These are phyloP conservation scores for Acestrorhynchus altus DNA, from an alignment of 2,797 vertebrate species.

Conservation along the genomic window DNA sequence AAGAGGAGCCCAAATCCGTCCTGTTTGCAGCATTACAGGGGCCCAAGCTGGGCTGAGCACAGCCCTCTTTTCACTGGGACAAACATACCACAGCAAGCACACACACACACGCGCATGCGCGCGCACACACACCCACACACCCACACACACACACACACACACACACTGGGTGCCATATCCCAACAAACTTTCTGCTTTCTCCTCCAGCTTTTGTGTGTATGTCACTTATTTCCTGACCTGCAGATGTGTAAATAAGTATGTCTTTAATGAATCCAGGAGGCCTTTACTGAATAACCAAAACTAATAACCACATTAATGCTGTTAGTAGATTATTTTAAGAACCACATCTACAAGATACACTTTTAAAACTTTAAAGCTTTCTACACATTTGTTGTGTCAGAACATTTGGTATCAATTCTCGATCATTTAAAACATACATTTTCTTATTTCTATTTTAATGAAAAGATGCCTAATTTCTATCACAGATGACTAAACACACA, in stretches of 20 bases:
- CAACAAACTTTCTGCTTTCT: neutral
- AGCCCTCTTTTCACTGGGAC: constrained; percentile 72
- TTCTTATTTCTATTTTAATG: no score
- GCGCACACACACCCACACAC: constrained; percentile 41
- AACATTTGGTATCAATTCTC: no score
- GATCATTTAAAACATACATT: no score
- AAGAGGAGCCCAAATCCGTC: constrained; percentile 75
- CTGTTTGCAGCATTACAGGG: constrained; percentile 77
- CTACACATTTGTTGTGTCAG: no score
- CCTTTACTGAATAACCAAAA: no score
- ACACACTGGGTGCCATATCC: constrained; percentile 12
- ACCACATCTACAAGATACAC: no score
- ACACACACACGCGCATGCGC: constrained; percentile 27
- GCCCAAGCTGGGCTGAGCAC: constrained; percentile 77
- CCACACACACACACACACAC: constrained; percentile 38
- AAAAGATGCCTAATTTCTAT: no score
- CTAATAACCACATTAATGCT: no score
- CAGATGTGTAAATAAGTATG: neutral
- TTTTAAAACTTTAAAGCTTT: no score
- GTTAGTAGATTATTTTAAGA: no score
- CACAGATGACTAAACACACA: no score
- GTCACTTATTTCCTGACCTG: neutral
- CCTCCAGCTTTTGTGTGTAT: neutral
- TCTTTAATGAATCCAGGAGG: no score
- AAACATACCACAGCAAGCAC: constrained; percentile 57